Conservation (phyloP, 1,140 invertebrate genomes). For the Phthorimaea operculella region DNA sequence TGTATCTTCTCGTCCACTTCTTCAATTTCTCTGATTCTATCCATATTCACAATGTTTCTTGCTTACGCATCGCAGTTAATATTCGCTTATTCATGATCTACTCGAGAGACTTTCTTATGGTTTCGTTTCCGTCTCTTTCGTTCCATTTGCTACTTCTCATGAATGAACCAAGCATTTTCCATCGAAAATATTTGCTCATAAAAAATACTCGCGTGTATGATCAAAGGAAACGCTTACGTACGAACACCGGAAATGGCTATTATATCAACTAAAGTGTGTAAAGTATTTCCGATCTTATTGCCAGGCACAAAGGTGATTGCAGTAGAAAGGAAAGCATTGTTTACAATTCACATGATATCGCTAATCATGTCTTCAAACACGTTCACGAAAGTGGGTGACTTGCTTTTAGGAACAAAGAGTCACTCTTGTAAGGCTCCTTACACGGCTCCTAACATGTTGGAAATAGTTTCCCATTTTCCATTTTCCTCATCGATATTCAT, state of each 20-base stretch:
- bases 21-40: no score
- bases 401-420: conserved; percentile 11
- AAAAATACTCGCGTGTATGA: background rate
- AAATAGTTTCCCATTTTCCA: conserved; percentile 16
- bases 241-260: no score
- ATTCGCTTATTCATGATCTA: conserved; percentile 1
- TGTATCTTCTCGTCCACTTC: background rate
- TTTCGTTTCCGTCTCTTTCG: background rate
- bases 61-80: background rate
- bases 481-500: conserved; percentile 15
- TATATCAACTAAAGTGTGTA: no score
- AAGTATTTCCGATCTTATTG: no score
- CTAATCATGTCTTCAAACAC: conserved; percentile 50
- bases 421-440: background rate
- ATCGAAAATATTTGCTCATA: background rate
- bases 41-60: background rate
- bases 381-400: conserved; percentile 45
- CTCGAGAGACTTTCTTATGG: background rate
- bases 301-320: no score
- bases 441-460: background rate
- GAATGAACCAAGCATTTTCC: background rate
- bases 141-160: background rate
- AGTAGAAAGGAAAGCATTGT: conserved; percentile 17
- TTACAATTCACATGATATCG: conserved; percentile 46
- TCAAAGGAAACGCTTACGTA: background rate